Conservation (phyloP, 1,140 invertebrate genomes). For the Kradibia gibbosae region DNA sequence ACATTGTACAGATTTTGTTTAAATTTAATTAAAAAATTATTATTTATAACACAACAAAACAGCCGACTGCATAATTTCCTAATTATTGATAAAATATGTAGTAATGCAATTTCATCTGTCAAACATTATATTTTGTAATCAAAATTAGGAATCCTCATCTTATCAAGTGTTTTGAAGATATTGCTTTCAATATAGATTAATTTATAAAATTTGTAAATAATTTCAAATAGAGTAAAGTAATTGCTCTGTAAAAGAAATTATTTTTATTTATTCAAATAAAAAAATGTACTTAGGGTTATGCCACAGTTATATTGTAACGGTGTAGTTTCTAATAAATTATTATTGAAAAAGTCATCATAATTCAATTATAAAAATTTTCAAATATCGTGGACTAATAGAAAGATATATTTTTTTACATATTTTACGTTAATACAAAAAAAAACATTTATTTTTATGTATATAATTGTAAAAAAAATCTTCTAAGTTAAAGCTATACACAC, state of each 20-base stretch:
- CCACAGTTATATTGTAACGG: background rate
- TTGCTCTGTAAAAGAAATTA: background rate
- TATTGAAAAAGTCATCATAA: background rate
- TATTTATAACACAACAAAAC: background rate
- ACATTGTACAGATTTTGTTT: background rate
- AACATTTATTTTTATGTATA: slow-evolving; percentile 24
- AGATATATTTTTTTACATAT: slow-evolving; percentile 16
- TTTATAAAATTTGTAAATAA: slow-evolving; percentile 25
- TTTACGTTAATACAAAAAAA: slow-evolving; percentile 1
- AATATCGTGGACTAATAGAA: background rate
- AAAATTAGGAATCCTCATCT: background rate
- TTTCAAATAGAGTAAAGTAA: background rate
- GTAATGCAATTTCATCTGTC: background rate
- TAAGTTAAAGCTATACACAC: background rate
- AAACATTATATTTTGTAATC: background rate
- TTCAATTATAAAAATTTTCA: background rate
- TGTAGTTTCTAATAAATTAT: background rate
- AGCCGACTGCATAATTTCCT: background rate
- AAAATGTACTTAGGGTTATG: background rate
- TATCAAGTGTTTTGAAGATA: background rate
- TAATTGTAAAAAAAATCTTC: slow-evolving; percentile 13
- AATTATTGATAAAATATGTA: background rate
- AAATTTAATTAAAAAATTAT: background rate
- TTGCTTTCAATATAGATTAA: background rate
- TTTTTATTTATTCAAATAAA: background rate